Evolutionary conservation across 2,888 invertebrate species (phyloP).

Genomic region (Ctenicera cuprea): DNA sequence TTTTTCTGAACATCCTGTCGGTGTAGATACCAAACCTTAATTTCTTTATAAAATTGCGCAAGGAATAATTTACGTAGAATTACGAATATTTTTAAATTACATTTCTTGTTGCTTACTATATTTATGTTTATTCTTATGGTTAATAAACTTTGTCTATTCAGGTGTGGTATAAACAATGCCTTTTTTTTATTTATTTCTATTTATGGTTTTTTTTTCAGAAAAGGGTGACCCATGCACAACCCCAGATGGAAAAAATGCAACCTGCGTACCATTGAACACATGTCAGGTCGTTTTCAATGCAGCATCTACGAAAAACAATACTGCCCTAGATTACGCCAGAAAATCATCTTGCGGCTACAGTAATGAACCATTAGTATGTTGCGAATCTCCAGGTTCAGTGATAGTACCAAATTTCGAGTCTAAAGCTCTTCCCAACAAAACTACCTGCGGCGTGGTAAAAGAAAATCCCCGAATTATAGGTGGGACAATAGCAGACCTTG

Average conservation of each 20-base stretch:
- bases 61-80: too few relatives aligned
- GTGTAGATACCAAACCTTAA: too few relatives aligned
- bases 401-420: not conserved
- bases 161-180: too few relatives aligned
- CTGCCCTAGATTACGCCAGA: constrained; percentile 65
- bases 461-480: not conserved
- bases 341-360: constrained; percentile 74
- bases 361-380: constrained; percentile 70
- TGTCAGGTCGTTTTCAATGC: constrained; percentile 69
- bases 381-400: not conserved
- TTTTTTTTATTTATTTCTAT: too few relatives aligned
- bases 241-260: constrained; percentile 65
- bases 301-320: constrained; percentile 57
- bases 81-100: too few relatives aligned
- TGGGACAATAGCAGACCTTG: not conserved
- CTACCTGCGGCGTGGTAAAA: constrained; percentile 13
- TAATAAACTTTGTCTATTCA: too few relatives aligned
- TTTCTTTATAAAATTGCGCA: too few relatives aligned
- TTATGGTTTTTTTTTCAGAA: too few relatives aligned
- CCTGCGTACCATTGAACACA: constrained; percentile 71
- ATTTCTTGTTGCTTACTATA: too few relatives aligned
- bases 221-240: too few relatives aligned
- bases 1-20: too few relatives aligned
- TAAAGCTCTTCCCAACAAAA: not conserved
- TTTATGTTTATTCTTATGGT: too few relatives aligned